Evolutionary conservation across 2,888 invertebrate genomes (phyloP).

Genomic region (Phortica okadai): DNA sequence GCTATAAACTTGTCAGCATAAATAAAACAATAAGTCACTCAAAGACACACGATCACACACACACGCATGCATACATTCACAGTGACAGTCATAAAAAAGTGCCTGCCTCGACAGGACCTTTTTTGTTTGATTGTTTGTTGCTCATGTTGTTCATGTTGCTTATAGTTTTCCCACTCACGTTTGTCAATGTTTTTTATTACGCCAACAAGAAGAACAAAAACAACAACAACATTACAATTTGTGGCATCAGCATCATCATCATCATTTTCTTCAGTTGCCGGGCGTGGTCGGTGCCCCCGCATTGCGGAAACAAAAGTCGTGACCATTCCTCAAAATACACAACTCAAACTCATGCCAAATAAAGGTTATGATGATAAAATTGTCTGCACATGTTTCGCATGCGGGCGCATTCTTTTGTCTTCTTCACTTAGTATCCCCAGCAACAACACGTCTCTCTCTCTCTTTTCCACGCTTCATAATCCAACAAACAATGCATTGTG

Average conservation of each 20-base stretch:
- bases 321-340: background rate
- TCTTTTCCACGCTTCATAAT: background rate
- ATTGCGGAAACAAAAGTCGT: background rate
- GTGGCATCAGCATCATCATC: background rate
- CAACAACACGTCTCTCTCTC: background rate
- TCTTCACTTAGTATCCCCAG: background rate
- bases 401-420: background rate
- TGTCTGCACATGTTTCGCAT: constrained; percentile 12
- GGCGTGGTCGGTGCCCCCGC: background rate
- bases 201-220: background rate
- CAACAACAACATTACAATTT: background rate
- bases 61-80: background rate
- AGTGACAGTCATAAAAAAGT: too few relatives aligned
- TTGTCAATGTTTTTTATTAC: background rate
- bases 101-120: background rate
- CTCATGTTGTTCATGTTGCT: background rate
- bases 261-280: background rate
- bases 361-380: constrained; percentile 16
- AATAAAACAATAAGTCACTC: constrained; percentile 25
- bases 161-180: background rate
- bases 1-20: constrained; percentile 11
- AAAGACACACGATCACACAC: background rate
- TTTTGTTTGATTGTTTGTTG: background rate
- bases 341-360: background rate
- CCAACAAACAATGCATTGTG: background rate